Evolutionary conservation across 2,888 invertebrate genomes (phyloP), one percentile per base, ranked within the genome.

Genomic region (Idaea aversata): DNA sequence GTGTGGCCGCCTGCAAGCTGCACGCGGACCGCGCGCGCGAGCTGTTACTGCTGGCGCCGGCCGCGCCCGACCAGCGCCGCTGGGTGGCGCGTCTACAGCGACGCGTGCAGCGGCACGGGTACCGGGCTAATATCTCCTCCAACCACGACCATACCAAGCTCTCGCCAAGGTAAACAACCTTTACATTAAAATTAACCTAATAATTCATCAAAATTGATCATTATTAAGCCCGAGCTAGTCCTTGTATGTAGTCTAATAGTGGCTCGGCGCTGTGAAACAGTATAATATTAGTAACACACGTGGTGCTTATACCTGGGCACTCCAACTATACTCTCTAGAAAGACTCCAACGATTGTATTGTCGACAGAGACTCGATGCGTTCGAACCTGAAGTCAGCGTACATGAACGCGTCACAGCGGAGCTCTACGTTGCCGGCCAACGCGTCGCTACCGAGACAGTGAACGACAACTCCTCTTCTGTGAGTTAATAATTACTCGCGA

Each of bases 21-120:
- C 98, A 98, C 90, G 98, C 97, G 80, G 99, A 99, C 94, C 97
- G 98, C 72, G 98, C 99, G 82, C 97, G 98, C 84, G 99, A 99
- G 91, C 94, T 99, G 90, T 94, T 99, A 77, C 94, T 99, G 79
- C 94, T 99, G 84, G 98, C 99, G 69, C 94, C 95, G 65, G 96
- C 95, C 72, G 94, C 95, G 69, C 97, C 97, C 74, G 98, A 98
- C 73, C 99, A 99, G 93, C 97, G 97, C 79, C 95, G 95, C 82
- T 99, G 99, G 99, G 98, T 99, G 75, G 95, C 96, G 74, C 95
- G 98, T 76, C 95, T 99, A 66, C 97, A 97, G 81, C 97, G 97
- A 82, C 97, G 98, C 92, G 97, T 99, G 86, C 97, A 98, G 93
- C 97, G 97, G 87, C 96, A 96, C 93, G 98, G 98, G 76, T 98